These are phyloP conservation scores for Colletes collaris DNA, from an alignment of 2,888 invertebrate species.

Conservation along the genomic window DNA sequence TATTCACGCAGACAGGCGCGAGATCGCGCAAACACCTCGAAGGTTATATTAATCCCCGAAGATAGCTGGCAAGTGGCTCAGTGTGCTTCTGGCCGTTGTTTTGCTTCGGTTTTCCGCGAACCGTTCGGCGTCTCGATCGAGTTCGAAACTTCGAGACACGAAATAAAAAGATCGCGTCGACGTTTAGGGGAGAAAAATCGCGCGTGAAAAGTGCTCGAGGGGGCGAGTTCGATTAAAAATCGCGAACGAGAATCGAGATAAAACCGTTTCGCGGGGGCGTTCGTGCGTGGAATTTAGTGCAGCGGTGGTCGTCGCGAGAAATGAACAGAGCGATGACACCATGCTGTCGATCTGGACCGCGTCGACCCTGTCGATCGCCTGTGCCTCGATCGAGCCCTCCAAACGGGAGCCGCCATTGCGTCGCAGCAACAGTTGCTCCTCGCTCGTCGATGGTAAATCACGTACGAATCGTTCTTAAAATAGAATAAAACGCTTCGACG, in stretches of 20 bases:
- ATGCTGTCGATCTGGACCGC: constrained; percentile 78
- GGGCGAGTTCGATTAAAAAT: no score
- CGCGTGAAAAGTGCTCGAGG: no score
- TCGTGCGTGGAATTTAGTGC: no score
- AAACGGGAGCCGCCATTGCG: constrained; percentile 54
- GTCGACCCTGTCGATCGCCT: constrained; percentile 75
- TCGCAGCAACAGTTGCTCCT: constrained; percentile 70
- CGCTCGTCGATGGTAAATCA: constrained; percentile 69
- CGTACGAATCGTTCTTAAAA: constrained; percentile 15
- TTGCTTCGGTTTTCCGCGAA: constrained; percentile 46
- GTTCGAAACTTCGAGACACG: background rate
- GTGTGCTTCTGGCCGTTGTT: constrained; percentile 72
- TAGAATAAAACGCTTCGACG: constrained; percentile 21
- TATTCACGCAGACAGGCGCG: constrained; percentile 58
- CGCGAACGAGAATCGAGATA: no score
- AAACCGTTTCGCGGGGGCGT: no score
- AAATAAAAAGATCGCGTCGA: no score
- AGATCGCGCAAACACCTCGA: constrained; percentile 72
- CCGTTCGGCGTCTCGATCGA: constrained; percentile 12
- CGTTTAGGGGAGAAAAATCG: no score
- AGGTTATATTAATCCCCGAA: constrained; percentile 80
- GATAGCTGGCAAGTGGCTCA: constrained; percentile 75
- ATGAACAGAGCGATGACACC: constrained; percentile 62
- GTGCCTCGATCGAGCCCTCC: constrained; percentile 62
- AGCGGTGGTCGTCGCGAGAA: background rate